phyloP scores from a whole-genome alignment of 2,888 invertebrate genomes.

The Odontomyia ornata region DNA sequence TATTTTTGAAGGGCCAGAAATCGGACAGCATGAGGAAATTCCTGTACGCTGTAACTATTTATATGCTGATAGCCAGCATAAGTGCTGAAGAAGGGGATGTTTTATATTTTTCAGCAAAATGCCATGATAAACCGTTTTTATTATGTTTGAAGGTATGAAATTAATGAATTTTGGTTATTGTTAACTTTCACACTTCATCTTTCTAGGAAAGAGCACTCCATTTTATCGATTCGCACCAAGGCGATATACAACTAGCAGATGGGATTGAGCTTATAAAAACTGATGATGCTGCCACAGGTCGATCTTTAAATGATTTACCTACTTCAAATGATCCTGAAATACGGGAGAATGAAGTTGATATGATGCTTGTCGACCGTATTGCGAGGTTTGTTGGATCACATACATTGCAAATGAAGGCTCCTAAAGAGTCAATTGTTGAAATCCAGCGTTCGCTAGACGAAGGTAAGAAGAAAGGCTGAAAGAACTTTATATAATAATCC shows the following conservation, averaged over 20 bases:
- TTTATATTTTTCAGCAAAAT: constrained; percentile 63
- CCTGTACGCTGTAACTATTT: constrained; percentile 63
- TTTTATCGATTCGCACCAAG: constrained; percentile 73
- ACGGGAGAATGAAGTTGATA: constrained; percentile 77
- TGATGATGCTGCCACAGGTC: constrained; percentile 67
- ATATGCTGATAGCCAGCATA: no score
- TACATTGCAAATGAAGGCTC: constrained; percentile 82
- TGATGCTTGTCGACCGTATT: constrained; percentile 77
- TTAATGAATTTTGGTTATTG: constrained; percentile 54
- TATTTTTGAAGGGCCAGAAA: background rate
- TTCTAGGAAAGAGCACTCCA: constrained; percentile 76
- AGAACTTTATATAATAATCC: no score
- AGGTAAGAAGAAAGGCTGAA: constrained; percentile 74
- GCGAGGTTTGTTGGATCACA: constrained; percentile 80
- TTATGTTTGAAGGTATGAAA: constrained; percentile 81
- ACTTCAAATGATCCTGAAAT: constrained; percentile 78
- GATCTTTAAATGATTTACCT: constrained; percentile 71
- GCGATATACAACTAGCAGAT: constrained; percentile 70
- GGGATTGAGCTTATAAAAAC: constrained; percentile 69
- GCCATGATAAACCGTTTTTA: constrained; percentile 73
- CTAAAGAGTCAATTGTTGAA: constrained; percentile 75
- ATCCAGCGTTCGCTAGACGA: constrained; percentile 83
- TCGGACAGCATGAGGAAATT: constrained; percentile 65
- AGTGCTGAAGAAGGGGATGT: no score
- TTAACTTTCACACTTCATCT: background rate